Evolutionary conservation across 2,888 invertebrate genomes (phyloP), one percentile per base, ranked within the genome.

Genomic region (Apodemia mormo): DNA sequence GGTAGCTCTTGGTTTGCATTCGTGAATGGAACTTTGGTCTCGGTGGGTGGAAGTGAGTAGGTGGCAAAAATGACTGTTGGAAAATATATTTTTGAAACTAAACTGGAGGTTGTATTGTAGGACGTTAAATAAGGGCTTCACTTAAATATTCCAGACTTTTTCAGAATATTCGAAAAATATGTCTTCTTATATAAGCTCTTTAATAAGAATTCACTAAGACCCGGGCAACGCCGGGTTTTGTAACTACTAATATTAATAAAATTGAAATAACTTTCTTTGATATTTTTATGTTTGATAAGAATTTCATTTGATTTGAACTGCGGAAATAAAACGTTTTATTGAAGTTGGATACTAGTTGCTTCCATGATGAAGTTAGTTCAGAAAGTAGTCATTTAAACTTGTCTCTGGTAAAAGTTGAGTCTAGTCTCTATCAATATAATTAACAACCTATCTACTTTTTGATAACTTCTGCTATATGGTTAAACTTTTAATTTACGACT

Each of bases 321-420:
- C 33, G 37, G 30, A 64, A 33, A 64, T 61, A 29, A 61, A 61
- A 30, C 49, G 49, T 49, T 49, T 49, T 49, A 49, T 49, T 49
- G 14, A 49, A 49, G 49, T 49, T 49, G 4, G 14, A 5, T 14
- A 49, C 49, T 49, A 49, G 49, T 49, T 49, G 14, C 49, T 14
- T 49, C 14, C 12, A 49, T 5, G 49, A 45, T 45, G 12, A 49
- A 49, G 49, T 49, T 49, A 49, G 3, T 49, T 49, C 14, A 49
- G 49, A 49, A 45, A 49, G 49, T 49, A 49, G 14, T 49, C 49
- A 49, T 49, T 49, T 49, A 49, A 49, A 49, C 49, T 49, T 49
- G 14, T 49, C 49, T 14, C 49, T 49, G 5, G 49, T 14, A 14
- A 49, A 49, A 49, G 49, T 49, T 49, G 49, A 49, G 49, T 49